phyloP scores from a whole-genome alignment of 2,888 invertebrate genomes.

The Mythimna albipuncta region DNA sequence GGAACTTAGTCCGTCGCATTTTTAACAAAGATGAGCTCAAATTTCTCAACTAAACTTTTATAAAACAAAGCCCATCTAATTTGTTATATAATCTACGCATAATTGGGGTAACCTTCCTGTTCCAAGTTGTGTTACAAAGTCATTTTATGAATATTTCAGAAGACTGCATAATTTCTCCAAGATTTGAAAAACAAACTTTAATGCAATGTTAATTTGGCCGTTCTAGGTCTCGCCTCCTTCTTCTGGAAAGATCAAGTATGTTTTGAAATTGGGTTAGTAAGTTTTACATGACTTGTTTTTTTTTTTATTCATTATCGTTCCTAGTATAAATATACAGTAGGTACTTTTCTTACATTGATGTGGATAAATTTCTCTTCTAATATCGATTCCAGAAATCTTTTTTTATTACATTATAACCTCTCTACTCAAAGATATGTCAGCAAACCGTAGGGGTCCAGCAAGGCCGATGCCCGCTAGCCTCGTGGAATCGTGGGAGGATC shows the following conservation, averaged over 20 bases:
- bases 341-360: too few relatives aligned
- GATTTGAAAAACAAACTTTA: conserved; percentile 61
- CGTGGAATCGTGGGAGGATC: too few relatives aligned
- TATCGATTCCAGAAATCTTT: too few relatives aligned
- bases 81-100: conserved; percentile 58
- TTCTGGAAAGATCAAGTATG: background rate
- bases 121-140: conserved; percentile 44
- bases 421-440: too few relatives aligned
- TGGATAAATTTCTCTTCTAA: too few relatives aligned
- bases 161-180: conserved; percentile 59
- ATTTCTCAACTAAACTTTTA: conserved; percentile 24
- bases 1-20: background rate
- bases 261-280: conserved; percentile 19
- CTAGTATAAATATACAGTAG: too few relatives aligned
- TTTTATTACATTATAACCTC: too few relatives aligned
- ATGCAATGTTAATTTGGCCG: conserved; percentile 60
- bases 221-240: conserved; percentile 27
- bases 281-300: conserved; percentile 34
- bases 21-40: background rate
- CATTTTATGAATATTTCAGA: conserved; percentile 66
- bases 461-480: too few relatives aligned
- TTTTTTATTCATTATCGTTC: background rate
- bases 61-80: conserved; percentile 42
- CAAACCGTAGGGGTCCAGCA: too few relatives aligned
- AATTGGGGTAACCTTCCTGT: conserved; percentile 50